Base-by-base conservation (phyloP, 2,797 vertebrate genomes). In the Craterocephalus amniculus region DNA sequence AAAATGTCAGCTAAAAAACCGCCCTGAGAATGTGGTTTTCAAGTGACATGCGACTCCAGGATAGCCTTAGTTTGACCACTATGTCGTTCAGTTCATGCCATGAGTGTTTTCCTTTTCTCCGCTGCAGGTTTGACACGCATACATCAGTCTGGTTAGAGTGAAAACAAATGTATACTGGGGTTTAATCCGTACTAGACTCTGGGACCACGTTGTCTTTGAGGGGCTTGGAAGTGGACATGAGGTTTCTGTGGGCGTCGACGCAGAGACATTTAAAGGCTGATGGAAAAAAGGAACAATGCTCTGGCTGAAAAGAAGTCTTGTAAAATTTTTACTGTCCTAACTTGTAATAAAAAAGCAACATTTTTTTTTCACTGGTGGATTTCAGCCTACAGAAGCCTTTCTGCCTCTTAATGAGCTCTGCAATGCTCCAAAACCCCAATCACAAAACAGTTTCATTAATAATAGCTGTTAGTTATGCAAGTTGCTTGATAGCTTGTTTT, bases 191-290 rank as follows among this genome's bases (percentile, higher is more conserved):
- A 67, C 65, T 14, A 2, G 36, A 14, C 2, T 14, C 12, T 38
- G 36, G 36, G 8, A 35, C 4, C 34, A 4, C 34, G 7, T 40
- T 40, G 3, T 57, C 52, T 65, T 32, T 72, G 72, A 85, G 72
- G 76, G 70, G 54, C 48, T 75, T 56, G 14, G 64, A 61, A 59
- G 34, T 34, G 55, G 31, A 29, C 1, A 79, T 64, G 74, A 1
- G 70, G 80, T n/a, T 77, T 79, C 65, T 77, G 83, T 83, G 86
- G 83, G 76, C 87, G 83, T 76, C 71, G 80, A 78, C 71, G 76
- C 8, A 70, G 76, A 77, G 52, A 72, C 36, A 40, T 82, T 76
- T 51, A 66, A 81, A 81, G 59, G 70, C 85, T 84, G 60, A 83
- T 72, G 72, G 58, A 26, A 74, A 71, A 77, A 62, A 67, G 14